phyloP scores from a whole-genome alignment of 2,113 vertebrate genomes.

The Camelus dromedarius region DNA sequence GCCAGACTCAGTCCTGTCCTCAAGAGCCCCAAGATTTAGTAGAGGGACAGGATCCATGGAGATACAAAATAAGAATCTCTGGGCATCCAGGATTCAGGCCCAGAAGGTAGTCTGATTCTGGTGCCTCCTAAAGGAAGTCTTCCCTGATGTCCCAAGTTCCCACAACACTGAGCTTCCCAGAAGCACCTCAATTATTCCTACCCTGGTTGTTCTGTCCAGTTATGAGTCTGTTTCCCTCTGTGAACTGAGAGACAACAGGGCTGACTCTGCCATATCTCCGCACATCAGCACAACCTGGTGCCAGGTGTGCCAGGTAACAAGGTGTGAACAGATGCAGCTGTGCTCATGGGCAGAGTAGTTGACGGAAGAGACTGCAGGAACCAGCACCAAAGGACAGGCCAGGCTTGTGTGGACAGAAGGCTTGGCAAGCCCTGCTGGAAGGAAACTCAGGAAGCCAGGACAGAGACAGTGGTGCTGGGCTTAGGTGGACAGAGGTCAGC shows the following conservation, averaged over 20 bases:
- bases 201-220: neutral
- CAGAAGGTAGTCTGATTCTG: neutral
- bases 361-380: neutral
- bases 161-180: neutral
- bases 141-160: neutral
- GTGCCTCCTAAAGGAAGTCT: neutral
- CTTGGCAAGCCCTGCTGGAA: neutral
- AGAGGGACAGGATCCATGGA: neutral
- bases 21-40: neutral
- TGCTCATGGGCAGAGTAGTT: neutral
- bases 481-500: neutral
- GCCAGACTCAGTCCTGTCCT: neutral
- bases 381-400: neutral
- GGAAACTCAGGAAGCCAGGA: neutral
- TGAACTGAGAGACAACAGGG: neutral
- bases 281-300: neutral
- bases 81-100: neutral
- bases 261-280: neutral
- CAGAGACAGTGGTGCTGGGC: neutral
- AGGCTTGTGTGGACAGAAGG: neutral
- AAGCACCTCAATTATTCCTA: neutral
- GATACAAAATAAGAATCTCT: neutral
- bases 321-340: neutral
- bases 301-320: neutral
- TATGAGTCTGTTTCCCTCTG: neutral